Conservation (phyloP, 2,113 vertebrate species). For the Motacilla alba region DNA sequence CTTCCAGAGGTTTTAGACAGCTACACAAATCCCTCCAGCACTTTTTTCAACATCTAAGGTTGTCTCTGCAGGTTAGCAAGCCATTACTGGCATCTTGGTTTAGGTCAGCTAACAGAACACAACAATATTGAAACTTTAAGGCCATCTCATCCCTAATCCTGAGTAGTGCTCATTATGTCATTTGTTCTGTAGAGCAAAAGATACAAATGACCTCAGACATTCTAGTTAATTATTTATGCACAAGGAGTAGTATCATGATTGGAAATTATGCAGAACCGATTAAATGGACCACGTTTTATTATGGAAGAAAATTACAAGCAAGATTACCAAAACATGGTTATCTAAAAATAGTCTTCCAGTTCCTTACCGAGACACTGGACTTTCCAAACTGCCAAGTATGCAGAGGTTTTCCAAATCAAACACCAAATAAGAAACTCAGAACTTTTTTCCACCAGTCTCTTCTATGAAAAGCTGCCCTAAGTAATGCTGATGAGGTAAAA, state of each 20-base stretch:
- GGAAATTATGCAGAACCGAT: constrained; percentile 43
- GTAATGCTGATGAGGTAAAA: not conserved
- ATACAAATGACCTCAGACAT: constrained; percentile 7
- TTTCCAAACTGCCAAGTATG: not conserved
- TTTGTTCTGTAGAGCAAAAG: not conserved
- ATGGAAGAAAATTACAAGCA: constrained; percentile 29
- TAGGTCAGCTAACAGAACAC: not conserved
- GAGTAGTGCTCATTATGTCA: not conserved
- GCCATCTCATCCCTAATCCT: not conserved
- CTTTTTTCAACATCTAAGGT: not conserved
- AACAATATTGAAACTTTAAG: not conserved
- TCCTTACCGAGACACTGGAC: not conserved
- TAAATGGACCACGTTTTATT: constrained; percentile 49
- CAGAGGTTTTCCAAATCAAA: not conserved
- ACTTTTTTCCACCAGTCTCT: not conserved
- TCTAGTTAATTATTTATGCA: constrained; percentile 18
- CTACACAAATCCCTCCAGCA: not conserved
- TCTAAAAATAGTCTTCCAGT: not conserved
- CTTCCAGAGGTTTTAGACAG: not conserved
- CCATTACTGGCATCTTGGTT: not conserved
- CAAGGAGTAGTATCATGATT: not conserved
- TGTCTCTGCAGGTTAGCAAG: not conserved
- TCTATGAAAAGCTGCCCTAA: not conserved
- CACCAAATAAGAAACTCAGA: not conserved
- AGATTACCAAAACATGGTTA: constrained; percentile 24